phyloP scores from a whole-genome alignment of 1,140 invertebrate species.

The Zaprionus camerounensis region DNA sequence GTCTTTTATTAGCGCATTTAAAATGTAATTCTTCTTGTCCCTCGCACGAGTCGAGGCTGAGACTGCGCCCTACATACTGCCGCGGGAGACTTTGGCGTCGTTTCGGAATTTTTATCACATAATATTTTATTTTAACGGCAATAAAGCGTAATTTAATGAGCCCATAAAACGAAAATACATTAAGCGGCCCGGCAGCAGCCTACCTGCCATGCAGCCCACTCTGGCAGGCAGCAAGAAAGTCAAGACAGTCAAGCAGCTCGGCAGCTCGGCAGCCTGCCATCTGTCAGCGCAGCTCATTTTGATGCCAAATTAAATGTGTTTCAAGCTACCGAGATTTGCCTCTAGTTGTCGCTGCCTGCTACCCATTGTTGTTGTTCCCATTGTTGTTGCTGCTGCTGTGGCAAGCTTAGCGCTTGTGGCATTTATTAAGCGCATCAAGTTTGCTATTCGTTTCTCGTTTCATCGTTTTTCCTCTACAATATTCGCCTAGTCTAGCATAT shows the following conservation, averaged over 20 bases:
- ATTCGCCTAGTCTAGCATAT: constrained; percentile 58
- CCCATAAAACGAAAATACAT: constrained; percentile 82
- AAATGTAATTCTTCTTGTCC: constrained; percentile 35
- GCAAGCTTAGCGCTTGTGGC: constrained; percentile 49
- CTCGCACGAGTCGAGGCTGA: constrained; percentile 1
- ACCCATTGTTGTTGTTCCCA: background rate
- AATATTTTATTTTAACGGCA: constrained; percentile 83
- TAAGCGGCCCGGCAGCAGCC: constrained; percentile 33
- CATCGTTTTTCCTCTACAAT: constrained; percentile 36
- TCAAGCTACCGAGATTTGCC: constrained; percentile 64
- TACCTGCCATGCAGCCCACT: constrained; percentile 15
- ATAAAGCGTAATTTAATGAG: constrained; percentile 83
- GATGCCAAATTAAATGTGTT: constrained; percentile 78
- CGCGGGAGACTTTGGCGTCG: constrained; percentile 24
- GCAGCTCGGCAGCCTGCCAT: constrained; percentile 38
- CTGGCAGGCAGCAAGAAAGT: background rate
- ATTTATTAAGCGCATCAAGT: constrained; percentile 59
- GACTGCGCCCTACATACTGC: background rate
- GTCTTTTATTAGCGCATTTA: constrained; percentile 60
- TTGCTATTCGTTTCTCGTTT: constrained; percentile 25
- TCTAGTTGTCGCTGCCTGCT: background rate
- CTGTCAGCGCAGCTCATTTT: constrained; percentile 73
- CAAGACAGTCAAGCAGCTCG: background rate
- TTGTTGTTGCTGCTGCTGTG: constrained; percentile 16
- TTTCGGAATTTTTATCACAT: constrained; percentile 78